phyloP scores from a whole-genome alignment of 2,888 invertebrate genomes.

The Griposia aprilina region DNA sequence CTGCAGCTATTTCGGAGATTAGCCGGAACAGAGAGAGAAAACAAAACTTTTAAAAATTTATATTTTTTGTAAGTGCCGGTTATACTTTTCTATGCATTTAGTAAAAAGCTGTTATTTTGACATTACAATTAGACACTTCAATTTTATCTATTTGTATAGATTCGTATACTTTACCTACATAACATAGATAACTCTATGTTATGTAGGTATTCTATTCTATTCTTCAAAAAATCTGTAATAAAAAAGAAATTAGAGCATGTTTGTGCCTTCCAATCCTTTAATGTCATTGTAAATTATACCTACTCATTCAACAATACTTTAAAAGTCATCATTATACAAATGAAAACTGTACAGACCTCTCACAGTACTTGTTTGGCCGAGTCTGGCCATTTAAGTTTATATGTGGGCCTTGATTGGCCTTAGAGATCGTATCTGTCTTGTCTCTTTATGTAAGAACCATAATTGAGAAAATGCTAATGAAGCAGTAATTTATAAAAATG shows the following conservation, averaged over 20 bases:
- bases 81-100: too few species aligned
- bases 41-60: too few species aligned
- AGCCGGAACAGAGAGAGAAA: too few species aligned
- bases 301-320: not conserved
- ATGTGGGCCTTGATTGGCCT: conserved; percentile 58
- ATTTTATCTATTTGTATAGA: too few species aligned
- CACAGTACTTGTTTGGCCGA: conserved; percentile 48
- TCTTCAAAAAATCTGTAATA: too few species aligned
- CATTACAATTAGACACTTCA: too few species aligned
- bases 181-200: too few species aligned
- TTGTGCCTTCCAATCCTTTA: conserved; percentile 1
- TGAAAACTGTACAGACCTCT: conserved; percentile 51
- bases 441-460: conserved; percentile 42
- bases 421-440: conserved; percentile 33
- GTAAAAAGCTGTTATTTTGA: too few species aligned
- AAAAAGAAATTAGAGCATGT: conserved; percentile 17
- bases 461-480: conserved; percentile 30
- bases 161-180: too few species aligned
- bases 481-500: conserved; percentile 14
- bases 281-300: conserved; percentile 13
- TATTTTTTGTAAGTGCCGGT: too few species aligned
- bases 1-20: too few species aligned
- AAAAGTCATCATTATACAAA: conserved; percentile 53
- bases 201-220: too few species aligned
- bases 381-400: conserved; percentile 53